Base-by-base conservation (phyloP, 2,113 vertebrate genomes). In the Anser brachyrhynchus region DNA sequence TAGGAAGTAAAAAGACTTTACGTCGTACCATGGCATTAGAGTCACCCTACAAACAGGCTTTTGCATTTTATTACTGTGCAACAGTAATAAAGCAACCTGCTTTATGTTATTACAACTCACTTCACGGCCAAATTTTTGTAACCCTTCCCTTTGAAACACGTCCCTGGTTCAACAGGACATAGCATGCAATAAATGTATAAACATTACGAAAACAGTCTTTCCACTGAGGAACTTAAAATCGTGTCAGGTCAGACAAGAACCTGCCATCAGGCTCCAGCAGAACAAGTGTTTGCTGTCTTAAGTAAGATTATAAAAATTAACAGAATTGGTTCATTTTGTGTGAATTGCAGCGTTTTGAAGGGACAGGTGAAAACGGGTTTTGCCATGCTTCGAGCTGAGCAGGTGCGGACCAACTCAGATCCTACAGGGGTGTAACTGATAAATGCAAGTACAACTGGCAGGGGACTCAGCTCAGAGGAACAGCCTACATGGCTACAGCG, bases 91-190 rank as follows among this genome's bases (percentile, higher is more conserved):
- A 66, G 59, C 23, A 66, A 35, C 16, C 41, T 71, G n/a, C 44
- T 62, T 59, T 2, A 0, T 3, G 1, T 31, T 52, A 17, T 15
- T 29, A 19, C 1, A 4, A 29, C 9, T 35, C 9, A 25, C 35
- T 81, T 80, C 37, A 55, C 0, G 81, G 57, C 19, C 79, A 77
- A 86, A 72, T 28, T 19, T 59, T 35, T 16, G 7, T 22, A 86
- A 67, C 12, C 61, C 64, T 52, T 39, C 39, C 65, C 55, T 75
- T 39, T n/a, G 43, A 91, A 93, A 46, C 76, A 92, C 52, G 26
- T 49, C 71, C n/a, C 20, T 19, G 52, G 52, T 87, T n/a, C 62
- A 69, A 22, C 11, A 35, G 17, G 78, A 93, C 43, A 26, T 7
- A 14, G 20, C 16, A 6, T 0, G 3, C 13, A 64, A n/a, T 16